Conservation (phyloP, 2,113 vertebrate species). For the Hemichromis elongatus region DNA sequence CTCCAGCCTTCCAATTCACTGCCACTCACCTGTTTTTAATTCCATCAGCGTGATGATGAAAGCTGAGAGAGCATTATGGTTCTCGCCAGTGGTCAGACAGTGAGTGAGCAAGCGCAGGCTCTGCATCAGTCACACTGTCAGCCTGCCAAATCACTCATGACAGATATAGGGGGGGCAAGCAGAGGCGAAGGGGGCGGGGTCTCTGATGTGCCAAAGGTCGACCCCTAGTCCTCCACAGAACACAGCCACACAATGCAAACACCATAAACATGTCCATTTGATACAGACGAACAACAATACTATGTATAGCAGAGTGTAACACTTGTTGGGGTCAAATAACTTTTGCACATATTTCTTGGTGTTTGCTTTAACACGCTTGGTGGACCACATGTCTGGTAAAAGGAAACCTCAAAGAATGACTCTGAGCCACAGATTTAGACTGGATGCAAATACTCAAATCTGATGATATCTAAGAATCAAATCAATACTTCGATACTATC, state of each 20-base stretch:
- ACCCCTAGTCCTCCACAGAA: conserved; percentile 7
- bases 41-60: conserved; percentile 53
- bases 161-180: neutral
- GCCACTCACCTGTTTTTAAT: conserved; percentile 54
- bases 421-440: neutral
- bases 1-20: conserved; percentile 40
- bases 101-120: conserved; percentile 35
- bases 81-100: conserved; percentile 30
- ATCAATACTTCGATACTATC: neutral
- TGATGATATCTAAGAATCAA: neutral
- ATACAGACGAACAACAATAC: neutral
- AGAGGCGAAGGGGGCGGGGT: neutral
- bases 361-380: conserved; percentile 9
- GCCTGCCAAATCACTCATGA: conserved; percentile 31
- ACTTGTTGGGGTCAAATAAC: neutral
- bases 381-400: neutral
- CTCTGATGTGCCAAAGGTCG: neutral
- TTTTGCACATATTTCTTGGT: neutral
- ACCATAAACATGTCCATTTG: neutral
- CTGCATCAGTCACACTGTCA: conserved; percentile 36
- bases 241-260: neutral
- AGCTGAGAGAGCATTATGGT: conserved; percentile 47
- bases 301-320: neutral
- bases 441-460: neutral
- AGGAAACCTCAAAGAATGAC: neutral